Percentiles rank a stretch among this genome's conserved stretches.
These are phyloP conservation scores for Salticus scenicus DNA, from an alignment of 2,888 invertebrate genomes.

Conservation along the genomic window DNA sequence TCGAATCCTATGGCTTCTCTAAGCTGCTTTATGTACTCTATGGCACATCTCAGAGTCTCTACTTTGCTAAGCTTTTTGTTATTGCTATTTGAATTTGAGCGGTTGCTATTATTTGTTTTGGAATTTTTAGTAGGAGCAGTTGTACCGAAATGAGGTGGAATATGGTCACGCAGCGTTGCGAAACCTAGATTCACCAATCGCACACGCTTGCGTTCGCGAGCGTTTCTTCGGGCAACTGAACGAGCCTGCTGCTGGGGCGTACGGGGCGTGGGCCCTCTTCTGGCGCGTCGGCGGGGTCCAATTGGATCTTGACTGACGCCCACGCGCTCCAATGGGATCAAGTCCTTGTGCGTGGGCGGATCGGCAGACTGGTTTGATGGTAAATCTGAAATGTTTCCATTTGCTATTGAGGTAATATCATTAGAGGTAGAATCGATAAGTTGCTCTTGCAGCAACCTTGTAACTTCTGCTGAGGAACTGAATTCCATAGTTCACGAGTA, in stretches of 20 bases:
- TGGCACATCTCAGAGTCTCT: constrained; percentile 89
- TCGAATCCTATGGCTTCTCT: constrained; percentile 78
- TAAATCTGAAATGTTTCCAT: not conserved
- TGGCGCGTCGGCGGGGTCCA: constrained; percentile 41
- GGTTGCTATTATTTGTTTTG: not conserved
- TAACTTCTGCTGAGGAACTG: not conserved
- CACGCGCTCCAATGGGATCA: constrained; percentile 62
- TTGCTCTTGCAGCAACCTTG: not conserved
- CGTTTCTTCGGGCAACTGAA: constrained; percentile 92
- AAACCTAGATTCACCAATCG: constrained; percentile 86
- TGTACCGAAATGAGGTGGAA: constrained; percentile 79
- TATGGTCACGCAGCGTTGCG: constrained; percentile 89
- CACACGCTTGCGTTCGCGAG: constrained; percentile 93
- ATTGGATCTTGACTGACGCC: constrained; percentile 37
- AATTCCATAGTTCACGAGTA: constrained; percentile 22
- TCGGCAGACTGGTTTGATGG: constrained; percentile 25
- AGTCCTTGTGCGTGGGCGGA: constrained; percentile 44
- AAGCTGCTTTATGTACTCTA: constrained; percentile 90
- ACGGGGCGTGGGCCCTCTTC: constrained; percentile 45
- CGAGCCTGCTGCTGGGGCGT: constrained; percentile 75
- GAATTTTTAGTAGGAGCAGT: not conserved
- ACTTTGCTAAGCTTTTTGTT: constrained; percentile 75
- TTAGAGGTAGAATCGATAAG: not conserved
- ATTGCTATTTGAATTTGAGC: constrained; percentile 39
- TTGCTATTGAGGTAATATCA: not conserved